Evolutionary conservation across 2,797 vertebrate genomes (phyloP).

Genomic region (Cynodonichthys magdalenae): DNA sequence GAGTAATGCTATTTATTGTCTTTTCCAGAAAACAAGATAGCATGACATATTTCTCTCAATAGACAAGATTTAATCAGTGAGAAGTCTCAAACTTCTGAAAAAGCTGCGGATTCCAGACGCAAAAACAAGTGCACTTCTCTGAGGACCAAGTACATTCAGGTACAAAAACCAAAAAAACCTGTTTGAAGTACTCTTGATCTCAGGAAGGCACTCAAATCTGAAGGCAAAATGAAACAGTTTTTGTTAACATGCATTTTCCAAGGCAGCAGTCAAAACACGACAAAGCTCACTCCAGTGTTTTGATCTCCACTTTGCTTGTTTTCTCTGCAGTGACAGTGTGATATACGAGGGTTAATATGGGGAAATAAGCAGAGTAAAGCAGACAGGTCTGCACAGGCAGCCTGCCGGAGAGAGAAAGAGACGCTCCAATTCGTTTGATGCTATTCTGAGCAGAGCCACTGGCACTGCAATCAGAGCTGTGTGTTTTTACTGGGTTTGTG

Average conservation of each 20-base stretch:
- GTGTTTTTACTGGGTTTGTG: conserved; percentile 25
- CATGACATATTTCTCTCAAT: not conserved
- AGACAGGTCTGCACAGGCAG: conserved; percentile 69
- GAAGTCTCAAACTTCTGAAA: too few relatives aligned
- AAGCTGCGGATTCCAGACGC: too few relatives aligned
- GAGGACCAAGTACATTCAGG: too few relatives aligned
- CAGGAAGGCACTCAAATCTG: not conserved
- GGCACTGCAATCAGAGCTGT: conserved; percentile 45
- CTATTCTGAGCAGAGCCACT: conserved; percentile 65
- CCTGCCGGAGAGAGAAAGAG: conserved; percentile 41
- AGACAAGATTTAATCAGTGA: not conserved
- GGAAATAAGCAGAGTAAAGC: conserved; percentile 58
- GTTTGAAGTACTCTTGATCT: conserved; percentile 5
- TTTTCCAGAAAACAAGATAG: not conserved
- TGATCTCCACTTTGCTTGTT: conserved; percentile 47
- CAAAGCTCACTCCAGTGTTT: conserved; percentile 41
- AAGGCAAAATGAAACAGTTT: conserved; percentile 22
- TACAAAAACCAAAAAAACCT: not conserved
- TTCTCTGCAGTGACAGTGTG: conserved; percentile 64
- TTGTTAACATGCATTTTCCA: conserved; percentile 2
- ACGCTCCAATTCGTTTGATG: conserved; percentile 63
- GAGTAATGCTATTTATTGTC: not conserved
- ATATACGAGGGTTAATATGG: conserved; percentile 66
- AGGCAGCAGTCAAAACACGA: conserved; percentile 16
- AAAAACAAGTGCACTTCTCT: too few relatives aligned